phyloP scores from a whole-genome alignment of 2,888 invertebrate species.

The Cistogaster globosa region DNA sequence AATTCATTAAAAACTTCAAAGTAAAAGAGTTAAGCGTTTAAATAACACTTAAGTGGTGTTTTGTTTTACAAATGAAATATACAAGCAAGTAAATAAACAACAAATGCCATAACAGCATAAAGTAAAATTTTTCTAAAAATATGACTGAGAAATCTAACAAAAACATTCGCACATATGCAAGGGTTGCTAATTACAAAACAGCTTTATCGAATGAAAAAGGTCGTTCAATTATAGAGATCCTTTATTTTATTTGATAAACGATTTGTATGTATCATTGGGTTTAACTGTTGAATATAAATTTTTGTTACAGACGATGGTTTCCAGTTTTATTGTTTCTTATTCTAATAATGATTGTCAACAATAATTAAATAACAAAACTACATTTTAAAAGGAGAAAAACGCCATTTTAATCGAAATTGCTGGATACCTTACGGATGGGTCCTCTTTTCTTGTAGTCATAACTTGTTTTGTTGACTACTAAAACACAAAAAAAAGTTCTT shows the following conservation, averaged over 20 bases:
- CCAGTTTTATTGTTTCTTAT: background rate
- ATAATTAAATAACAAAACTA: too few species aligned
- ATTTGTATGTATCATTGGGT: background rate
- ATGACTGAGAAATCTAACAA: background rate
- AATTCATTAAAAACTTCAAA: constrained; percentile 48
- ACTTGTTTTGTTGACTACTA: background rate
- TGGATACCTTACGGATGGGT: background rate
- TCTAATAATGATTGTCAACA: too few species aligned
- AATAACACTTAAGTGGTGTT: constrained; percentile 67
- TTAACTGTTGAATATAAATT: background rate
- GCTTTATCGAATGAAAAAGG: constrained; percentile 26
- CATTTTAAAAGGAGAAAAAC: too few species aligned
- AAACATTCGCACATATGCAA: background rate
- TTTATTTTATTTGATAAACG: constrained; percentile 26
- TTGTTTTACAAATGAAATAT: constrained; percentile 41
- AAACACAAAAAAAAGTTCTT: background rate
- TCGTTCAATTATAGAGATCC: constrained; percentile 39
- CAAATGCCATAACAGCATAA: constrained; percentile 19
- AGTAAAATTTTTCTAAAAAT: constrained; percentile 38
- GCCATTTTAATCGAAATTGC: too few species aligned
- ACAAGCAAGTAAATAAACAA: constrained; percentile 3
- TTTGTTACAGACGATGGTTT: background rate
- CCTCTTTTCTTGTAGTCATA: background rate
- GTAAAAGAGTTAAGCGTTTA: constrained; percentile 50
- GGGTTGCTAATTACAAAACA: background rate